A percentile compares a stretch with the other conserved stretches of the same genome.
Evolutionary conservation across 1,140 invertebrate genomes (phyloP).

Genomic region (Atta colombica): DNA sequence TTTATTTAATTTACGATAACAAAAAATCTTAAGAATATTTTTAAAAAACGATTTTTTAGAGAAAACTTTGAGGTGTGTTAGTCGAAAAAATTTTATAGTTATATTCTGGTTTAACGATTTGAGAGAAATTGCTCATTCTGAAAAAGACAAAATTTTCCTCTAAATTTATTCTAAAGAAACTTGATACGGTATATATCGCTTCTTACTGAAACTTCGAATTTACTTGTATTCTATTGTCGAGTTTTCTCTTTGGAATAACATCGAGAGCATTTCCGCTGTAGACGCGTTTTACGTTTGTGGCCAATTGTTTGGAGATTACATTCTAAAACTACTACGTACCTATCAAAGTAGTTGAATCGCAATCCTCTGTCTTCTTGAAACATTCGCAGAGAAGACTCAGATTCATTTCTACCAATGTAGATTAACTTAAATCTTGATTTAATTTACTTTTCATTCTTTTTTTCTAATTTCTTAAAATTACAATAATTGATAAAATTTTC

Average conservation of each 20-base stretch:
- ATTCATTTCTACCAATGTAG: too few relatives aligned
- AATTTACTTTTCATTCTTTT: too few relatives aligned
- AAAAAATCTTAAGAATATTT: too few relatives aligned
- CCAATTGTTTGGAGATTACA: constrained; percentile 51
- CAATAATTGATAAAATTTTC: too few relatives aligned
- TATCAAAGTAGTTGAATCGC: neutral
- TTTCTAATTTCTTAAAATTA: too few relatives aligned
- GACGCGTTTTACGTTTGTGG: neutral
- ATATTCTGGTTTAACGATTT: neutral
- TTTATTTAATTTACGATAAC: too few relatives aligned
- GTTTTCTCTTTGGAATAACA: constrained; percentile 1
- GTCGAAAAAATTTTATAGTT: too few relatives aligned
- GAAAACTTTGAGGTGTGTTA: too few relatives aligned
- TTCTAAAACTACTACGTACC: constrained; percentile 1
- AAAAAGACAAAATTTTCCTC: neutral
- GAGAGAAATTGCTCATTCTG: neutral
- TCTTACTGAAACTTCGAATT: constrained; percentile 8
- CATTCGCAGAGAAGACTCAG: neutral
- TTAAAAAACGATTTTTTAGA: too few relatives aligned
- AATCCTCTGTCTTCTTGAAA: neutral
- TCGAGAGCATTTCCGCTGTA: constrained; percentile 22
- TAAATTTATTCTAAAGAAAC: neutral
- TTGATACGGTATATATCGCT: neutral
- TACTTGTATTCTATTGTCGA: constrained; percentile 25
- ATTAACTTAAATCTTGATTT: too few relatives aligned